Conservation (phyloP, 1,140 invertebrate genomes). For the Orchesella cincta region DNA sequence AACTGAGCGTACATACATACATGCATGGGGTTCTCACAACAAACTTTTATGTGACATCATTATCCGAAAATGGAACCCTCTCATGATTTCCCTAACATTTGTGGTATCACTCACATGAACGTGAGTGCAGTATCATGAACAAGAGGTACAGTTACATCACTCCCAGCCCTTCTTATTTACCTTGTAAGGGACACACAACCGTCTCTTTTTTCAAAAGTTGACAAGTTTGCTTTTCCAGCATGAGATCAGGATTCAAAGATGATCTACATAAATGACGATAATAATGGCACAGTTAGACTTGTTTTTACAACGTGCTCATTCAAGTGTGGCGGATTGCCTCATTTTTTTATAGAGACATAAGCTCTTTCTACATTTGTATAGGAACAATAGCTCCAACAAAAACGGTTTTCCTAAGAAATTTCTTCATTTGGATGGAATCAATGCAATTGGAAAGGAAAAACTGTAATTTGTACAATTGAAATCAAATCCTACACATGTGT, state of each 20-base stretch:
- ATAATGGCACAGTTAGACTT: conserved; percentile 4
- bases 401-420: no score
- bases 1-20: neutral
- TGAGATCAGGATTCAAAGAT: conserved; percentile 22
- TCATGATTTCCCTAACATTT: conserved; percentile 13
- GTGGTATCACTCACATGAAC: neutral
- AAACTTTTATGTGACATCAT: conserved; percentile 21
- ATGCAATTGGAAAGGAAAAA: no score
- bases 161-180: neutral
- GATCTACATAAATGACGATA: conserved; percentile 20
- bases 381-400: no score
- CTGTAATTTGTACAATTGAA: no score
- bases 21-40: conserved; percentile 24
- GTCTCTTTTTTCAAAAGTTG: conserved; percentile 24
- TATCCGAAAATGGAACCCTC: conserved; percentile 26
- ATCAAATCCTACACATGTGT: no score
- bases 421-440: no score
- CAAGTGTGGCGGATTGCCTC: conserved; percentile 10
- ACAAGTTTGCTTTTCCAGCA: conserved; percentile 23
- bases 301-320: neutral
- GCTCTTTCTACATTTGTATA: no score
- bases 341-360: no score
- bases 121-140: neutral
- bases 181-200: neutral
- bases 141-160: neutral